Evolutionary conservation across 2,888 invertebrate genomes (phyloP).

Genomic region (Caenorhabditis drosophilae): DNA sequence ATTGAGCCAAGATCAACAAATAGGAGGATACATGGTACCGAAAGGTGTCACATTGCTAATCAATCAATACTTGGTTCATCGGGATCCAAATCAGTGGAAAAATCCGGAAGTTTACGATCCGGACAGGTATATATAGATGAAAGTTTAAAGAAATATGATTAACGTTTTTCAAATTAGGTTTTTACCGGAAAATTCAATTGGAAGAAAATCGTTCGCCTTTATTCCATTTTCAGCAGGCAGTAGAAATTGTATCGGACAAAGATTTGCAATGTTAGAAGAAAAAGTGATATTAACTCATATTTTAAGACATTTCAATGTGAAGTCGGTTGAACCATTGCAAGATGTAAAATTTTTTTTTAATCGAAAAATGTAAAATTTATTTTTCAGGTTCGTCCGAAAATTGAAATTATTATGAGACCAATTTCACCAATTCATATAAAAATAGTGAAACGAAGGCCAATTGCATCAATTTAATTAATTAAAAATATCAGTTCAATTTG

Average conservation of each 20-base stretch:
- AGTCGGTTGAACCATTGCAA: slow-evolving; percentile 33
- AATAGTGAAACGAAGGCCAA: slow-evolving; percentile 47
- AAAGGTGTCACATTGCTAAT: slow-evolving; percentile 67
- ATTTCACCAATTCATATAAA: slow-evolving; percentile 69
- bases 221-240: slow-evolving; percentile 72
- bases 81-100: slow-evolving; percentile 70
- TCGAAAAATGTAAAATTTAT: too few species aligned
- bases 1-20: slow-evolving; percentile 69
- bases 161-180: slow-evolving; percentile 53
- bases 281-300: slow-evolving; percentile 71
- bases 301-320: slow-evolving; percentile 69
- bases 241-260: slow-evolving; percentile 72
- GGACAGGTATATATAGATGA: slow-evolving; percentile 67
- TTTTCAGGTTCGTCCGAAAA: slow-evolving; percentile 66
- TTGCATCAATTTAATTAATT: slow-evolving; percentile 11
- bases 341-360: too few species aligned
- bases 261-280: slow-evolving; percentile 70
- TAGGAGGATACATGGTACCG: slow-evolving; percentile 67
- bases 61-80: slow-evolving; percentile 69
- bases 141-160: too few species aligned
- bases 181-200: slow-evolving; percentile 67
- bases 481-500: too few species aligned
- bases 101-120: slow-evolving; percentile 72
- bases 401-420: slow-evolving; percentile 71
- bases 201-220: slow-evolving; percentile 71